Conservation (phyloP, 2,797 vertebrate genomes). For the Megaceryle alcyon region DNA sequence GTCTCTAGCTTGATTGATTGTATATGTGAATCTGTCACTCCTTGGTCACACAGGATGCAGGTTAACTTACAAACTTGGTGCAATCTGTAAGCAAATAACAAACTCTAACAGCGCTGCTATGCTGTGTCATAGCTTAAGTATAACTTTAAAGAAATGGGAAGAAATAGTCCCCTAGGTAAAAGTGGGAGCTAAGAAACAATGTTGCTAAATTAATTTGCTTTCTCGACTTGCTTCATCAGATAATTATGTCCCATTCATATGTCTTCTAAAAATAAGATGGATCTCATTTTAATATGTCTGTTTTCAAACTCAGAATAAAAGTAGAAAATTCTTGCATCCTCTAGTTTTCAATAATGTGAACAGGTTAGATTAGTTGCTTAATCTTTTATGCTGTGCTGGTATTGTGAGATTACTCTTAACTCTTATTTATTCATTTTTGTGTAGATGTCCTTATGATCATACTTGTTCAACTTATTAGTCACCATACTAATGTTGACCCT, state of each 20-base stretch:
- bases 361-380: background rate
- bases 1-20: background rate
- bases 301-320: background rate
- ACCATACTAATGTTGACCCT: background rate
- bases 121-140: background rate
- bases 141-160: background rate
- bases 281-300: background rate
- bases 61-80: background rate
- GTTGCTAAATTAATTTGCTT: background rate
- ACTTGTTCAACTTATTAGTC: background rate
- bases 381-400: background rate
- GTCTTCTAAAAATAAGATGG: background rate
- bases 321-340: background rate
- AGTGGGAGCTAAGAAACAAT: background rate
- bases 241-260: background rate
- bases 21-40: background rate
- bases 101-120: background rate
- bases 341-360: background rate
- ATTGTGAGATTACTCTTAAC: constrained; percentile 3
- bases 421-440: background rate
- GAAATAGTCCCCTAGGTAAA: background rate
- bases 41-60: background rate
- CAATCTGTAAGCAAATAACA: background rate
- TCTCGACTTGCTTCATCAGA: background rate
- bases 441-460: background rate